Conservation (phyloP, 2,797 vertebrate species). For the Fistularia tabacaria region DNA sequence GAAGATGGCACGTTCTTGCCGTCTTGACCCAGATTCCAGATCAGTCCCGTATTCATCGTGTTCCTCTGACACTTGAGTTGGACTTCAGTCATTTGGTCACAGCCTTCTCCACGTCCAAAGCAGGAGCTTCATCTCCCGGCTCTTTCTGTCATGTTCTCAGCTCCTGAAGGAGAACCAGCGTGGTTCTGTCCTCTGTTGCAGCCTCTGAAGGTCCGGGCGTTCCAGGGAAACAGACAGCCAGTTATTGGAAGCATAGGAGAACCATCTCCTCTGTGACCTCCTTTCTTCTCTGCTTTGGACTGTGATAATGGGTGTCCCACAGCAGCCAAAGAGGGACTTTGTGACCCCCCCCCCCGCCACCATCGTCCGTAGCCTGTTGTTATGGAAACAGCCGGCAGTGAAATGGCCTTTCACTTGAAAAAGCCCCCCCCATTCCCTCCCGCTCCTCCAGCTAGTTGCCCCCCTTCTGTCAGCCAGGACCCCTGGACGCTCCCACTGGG, state of each 20-base stretch:
- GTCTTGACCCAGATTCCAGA: no score
- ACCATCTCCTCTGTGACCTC: conserved; percentile 15
- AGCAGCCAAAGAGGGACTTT: conserved; percentile 62
- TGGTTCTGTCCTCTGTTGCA: no score
- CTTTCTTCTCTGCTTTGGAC: conserved; percentile 6
- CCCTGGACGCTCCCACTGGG: conserved; percentile 44
- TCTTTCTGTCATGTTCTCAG: no score
- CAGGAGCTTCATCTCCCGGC: no score
- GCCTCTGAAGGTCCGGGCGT: not conserved
- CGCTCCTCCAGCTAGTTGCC: conserved; percentile 60
- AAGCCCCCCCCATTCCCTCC: conserved; percentile 46
- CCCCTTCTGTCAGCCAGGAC: conserved; percentile 60
- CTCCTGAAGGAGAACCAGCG: no score
- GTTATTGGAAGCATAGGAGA: conserved; percentile 19
- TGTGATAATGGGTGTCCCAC: conserved; percentile 33
- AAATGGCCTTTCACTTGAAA: conserved; percentile 72
- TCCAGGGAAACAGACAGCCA: conserved; percentile 24
- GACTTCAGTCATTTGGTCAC: no score
- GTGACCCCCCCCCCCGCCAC: conserved; percentile 57
- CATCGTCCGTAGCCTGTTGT: conserved; percentile 64
- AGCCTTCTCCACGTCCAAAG: no score
- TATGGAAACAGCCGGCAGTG: conserved; percentile 73
- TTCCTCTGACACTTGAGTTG: no score
- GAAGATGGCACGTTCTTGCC: no score
- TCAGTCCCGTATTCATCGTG: no score